Base-by-base conservation (phyloP, 1,140 invertebrate genomes). In the Drosophila equinoxialis region DNA sequence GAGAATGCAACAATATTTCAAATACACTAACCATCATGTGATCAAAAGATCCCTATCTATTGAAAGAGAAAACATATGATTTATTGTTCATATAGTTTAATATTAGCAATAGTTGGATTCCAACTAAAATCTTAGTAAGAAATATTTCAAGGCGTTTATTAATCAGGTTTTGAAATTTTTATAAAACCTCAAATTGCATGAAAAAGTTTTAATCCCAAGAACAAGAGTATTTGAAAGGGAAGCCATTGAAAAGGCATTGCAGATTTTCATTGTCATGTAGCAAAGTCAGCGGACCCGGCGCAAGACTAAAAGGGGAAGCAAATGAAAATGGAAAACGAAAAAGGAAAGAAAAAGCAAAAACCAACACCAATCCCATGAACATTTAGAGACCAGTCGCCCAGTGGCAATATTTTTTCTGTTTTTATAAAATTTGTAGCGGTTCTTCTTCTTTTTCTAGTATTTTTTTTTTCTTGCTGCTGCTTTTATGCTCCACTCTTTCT, bases 241-340 rank as follows among this genome's bases (percentile, higher is more conserved):
- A 67, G 55, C 51, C 62, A 69, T 69, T 70, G 39, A 86, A 79
- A 82, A 79, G 66, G 45, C 77, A 80, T 79, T 83, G 79, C 77
- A 80, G 83, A 89, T 74, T 87, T 87, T 87, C 83, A 87, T 87
- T 89, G 84, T 83, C 83, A 89, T 87, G 83, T 83, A 74, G 80
- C 83, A 87, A 87, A 87, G 83, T 87, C 83, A 86, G 58, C 77
- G 68, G 79, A 57, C 76, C 55, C 59, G 57, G 48, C 37, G 4
- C 10, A 14, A 45, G 13, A 37, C 8, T 8, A 35, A 23, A 26
- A 48, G 58, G 11, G 74, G 30, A 30, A 68, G 33, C 23, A 74
- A 33, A 64, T 42, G 64, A 72, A 69, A 59, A 66, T 20, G 65
- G 54, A 61, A 65, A 33, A 57, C 55, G 57, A 42, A 59, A 67